Evolutionary conservation across 2,888 invertebrate species (phyloP), one percentile per base, ranked within the genome.

Genomic region (Schizaphis graminum): DNA sequence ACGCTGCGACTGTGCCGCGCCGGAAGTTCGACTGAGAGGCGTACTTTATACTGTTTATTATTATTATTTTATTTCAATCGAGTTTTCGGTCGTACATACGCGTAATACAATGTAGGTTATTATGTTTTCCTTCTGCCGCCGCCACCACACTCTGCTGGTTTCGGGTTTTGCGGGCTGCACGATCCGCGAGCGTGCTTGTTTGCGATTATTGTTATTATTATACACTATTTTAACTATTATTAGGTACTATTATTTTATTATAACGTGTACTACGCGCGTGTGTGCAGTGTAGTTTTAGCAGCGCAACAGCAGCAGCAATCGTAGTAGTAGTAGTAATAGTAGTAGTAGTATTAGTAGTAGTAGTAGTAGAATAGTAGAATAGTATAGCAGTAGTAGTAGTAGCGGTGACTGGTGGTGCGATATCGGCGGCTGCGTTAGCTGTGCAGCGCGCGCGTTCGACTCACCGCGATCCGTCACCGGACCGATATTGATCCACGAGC

Each of bases 401-500:
- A 57, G 16, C 10, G 41, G 88, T 49, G 56, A 35, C 89, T 57
- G 89, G 44, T 16, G 28, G 90, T n/a, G 56, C 88, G 90, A 86
- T 28, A 86, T 47, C 47, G 89, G 91, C 57, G 91, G 85, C 28
- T n/a, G 85, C 91, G 91, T 28, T 28, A 47, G 57, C 77, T 47
- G 86, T 44, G 56, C 21, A 53, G 91, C 44, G 92, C 89, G 67
- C 88, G 61, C 53, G 92, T 92, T 88, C 61, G 88, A 67, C 53
- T 49, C 57, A 61, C n/a, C 91, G n/a, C 57, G 93, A 84, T 93
- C 89, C 93, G 93, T 87, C 92, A 87, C 89, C 57, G 89, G 84
- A 57, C 93, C 93, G 93, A 93, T 93, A 93, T 93, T 93, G 93
- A 93, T 93, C 93, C 93, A 84, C 57, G 89, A 57, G 47, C 85